These are phyloP conservation scores for Ceuthmochares aereus DNA, from an alignment of 2,113 vertebrate genomes.

Conservation along the genomic window DNA sequence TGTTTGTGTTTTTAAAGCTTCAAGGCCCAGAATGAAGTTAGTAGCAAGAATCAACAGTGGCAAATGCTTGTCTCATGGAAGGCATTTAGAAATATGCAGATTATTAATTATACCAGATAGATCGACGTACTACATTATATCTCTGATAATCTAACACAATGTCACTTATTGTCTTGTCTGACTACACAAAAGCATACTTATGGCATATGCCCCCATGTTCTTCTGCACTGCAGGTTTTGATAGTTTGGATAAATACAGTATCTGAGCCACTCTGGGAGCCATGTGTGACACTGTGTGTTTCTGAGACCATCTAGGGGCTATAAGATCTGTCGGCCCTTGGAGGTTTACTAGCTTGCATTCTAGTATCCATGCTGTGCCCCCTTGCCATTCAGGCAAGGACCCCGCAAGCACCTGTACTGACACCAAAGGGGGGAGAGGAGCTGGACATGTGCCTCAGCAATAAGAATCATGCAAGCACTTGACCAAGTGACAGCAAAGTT, in stretches of 20 bases:
- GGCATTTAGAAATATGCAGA: neutral
- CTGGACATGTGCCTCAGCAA: neutral
- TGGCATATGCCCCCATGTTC: neutral
- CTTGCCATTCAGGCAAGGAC: neutral
- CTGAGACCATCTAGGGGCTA: neutral
- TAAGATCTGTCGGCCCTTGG: neutral
- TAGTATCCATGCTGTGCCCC: neutral
- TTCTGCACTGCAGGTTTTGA: neutral
- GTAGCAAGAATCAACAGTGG: neutral
- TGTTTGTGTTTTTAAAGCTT: neutral
- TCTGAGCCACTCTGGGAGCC: neutral
- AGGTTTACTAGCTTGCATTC: neutral
- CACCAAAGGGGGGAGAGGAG: neutral
- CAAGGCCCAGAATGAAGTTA: neutral
- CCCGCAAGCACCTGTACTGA: neutral
- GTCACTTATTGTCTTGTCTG: neutral
- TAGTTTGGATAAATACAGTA: neutral
- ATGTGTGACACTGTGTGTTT: neutral
- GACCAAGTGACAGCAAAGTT: too few relatives aligned
- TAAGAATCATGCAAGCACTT: neutral
- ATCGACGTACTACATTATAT: neutral
- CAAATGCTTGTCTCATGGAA: neutral
- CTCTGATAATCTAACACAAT: neutral
- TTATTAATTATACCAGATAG: neutral
- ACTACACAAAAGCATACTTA: neutral